Base-by-base conservation (phyloP, 1,140 invertebrate species). In the Drosophila mojavensis region DNA sequence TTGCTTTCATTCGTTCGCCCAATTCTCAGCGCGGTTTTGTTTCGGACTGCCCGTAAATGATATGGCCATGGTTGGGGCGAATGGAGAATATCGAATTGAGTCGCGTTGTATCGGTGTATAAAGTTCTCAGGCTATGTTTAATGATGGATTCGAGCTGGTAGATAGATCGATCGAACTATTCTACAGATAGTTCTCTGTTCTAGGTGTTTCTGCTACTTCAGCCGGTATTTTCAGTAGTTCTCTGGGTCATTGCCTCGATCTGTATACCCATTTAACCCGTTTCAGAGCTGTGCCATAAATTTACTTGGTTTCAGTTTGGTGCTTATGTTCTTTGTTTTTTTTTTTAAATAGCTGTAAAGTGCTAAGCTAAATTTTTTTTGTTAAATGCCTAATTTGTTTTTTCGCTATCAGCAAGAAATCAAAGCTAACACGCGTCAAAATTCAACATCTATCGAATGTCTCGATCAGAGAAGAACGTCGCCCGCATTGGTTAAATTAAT, bases 181-280 rank as follows among this genome's bases (percentile, higher is more conserved):
- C 24, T 2, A 45, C 4, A 6, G 30, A 13, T 39, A 33, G 6
- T 13, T 17, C 30, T 61, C 15, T 4, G 58, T 26, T 61, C 48
- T 45, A 71, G 55, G 24, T 43, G 60, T 33, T 55, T 43, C 10
- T 54, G 5, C 54, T 24, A 20, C 13, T 54, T 10, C 54, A 26
- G 58, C 50, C 41, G 53, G 41, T 30, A 39, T 47, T 20, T 65
- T 67, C 58, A 62, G 62, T 83, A 88, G 76, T 79, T 86, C 83
- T 86, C 72, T 86, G 84, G 83, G 83, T 86, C 83, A 88, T 83
- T 88, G 83, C 41, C 81, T 76, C 47, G 74, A 50, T 70, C 45
- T 41, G 36, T 20, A 33, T 56, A 51, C 20, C 24, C 30, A 45
- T 51, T 67, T 65, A 75, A 82, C 70, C 69, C 55, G 79, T 82